phyloP scores from a whole-genome alignment of 2,113 vertebrate species.

The Neogobius melanostomus region DNA sequence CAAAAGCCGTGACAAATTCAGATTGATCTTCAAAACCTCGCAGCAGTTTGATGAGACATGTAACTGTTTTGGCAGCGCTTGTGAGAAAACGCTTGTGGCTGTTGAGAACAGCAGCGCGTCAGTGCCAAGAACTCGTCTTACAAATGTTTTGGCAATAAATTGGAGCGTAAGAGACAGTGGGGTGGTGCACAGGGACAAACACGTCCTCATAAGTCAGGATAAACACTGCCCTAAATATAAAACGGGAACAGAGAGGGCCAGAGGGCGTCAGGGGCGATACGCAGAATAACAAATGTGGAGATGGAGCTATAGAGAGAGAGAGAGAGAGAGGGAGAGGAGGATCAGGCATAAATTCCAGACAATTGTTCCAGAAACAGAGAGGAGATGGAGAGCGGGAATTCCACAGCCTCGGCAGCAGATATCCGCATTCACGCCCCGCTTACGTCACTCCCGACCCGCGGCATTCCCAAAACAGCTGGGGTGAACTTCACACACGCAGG shows the following conservation, averaged over 20 bases:
- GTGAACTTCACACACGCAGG: constrained; percentile 26
- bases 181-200: constrained; percentile 25
- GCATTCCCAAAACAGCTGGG: constrained; percentile 71
- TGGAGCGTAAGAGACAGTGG: not conserved
- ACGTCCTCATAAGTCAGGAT: constrained; percentile 20
- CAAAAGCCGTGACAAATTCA: constrained; percentile 11
- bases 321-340: constrained; percentile 41
- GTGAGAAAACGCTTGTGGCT: constrained; percentile 27
- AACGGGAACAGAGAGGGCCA: constrained; percentile 42
- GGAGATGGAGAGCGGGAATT: constrained; percentile 64
- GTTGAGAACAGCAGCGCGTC: not conserved
- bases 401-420: constrained; percentile 67
- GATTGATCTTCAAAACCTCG: constrained; percentile 11
- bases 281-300: constrained; percentile 26
- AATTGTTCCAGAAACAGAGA: constrained; percentile 74
- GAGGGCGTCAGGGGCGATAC: constrained; percentile 17
- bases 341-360: constrained; percentile 56
- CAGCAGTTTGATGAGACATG: not conserved
- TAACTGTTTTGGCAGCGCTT: constrained; percentile 10
- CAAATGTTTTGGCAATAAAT: not conserved
- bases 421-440: constrained; percentile 55
- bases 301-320: constrained; percentile 12
- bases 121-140: constrained; percentile 18
- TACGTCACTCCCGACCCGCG: constrained; percentile 62
- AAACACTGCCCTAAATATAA: constrained; percentile 48